Base-by-base conservation (phyloP, 2,888 invertebrate genomes). In the Mythimna loreyi region DNA sequence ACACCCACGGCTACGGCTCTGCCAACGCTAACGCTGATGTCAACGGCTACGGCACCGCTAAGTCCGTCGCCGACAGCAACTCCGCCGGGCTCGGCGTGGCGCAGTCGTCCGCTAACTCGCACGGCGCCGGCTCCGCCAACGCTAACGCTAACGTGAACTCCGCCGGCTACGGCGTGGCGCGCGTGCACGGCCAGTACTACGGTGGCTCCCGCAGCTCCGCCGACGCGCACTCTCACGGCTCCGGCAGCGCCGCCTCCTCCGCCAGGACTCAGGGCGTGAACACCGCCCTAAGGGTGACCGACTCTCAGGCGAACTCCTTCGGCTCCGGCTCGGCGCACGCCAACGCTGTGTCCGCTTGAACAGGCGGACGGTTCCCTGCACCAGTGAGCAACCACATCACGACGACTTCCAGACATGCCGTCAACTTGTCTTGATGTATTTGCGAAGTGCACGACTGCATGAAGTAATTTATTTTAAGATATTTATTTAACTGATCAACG, bases 371-470 rank as follows among this genome's bases (percentile, higher is more conserved):
- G 57, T 60, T 69, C 40, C 57, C 57, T 67, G 80, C 55, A 67
- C 57, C 33, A 47, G 16, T 58, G 66, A 87, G 92, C 94, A 93
- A 92, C 85, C 85, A 94, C 91, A 90, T 87, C 89, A 93, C 92
- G 94, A 94, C 92, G 95, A 95, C 94, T 87, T 85, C 83, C 81
- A 81, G 67, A 67, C 47, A 66, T 58, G 72, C 73, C 77, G 82
- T 86, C 87, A 87, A 92, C 93, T 95, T 95, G 93, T 95, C 95
- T 93, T 92, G 90, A 73, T 93, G 94, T 94, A 88, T 87, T 94
- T 94, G 94, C 93, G 64, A 81, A 79, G 84, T 80, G 79, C 75
- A 68, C 75, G 80, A 85, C 65, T 71, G 86, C 86, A 87, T 86
- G 89, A 87, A 90, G 21, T 65, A 36, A 76, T 89, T 87, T 83